Percentiles rank a stretch among this genome's conserved stretches.
Evolutionary conservation across 1,140 invertebrate genomes (phyloP).

Genomic region (Melipona quadrifasciata): DNA sequence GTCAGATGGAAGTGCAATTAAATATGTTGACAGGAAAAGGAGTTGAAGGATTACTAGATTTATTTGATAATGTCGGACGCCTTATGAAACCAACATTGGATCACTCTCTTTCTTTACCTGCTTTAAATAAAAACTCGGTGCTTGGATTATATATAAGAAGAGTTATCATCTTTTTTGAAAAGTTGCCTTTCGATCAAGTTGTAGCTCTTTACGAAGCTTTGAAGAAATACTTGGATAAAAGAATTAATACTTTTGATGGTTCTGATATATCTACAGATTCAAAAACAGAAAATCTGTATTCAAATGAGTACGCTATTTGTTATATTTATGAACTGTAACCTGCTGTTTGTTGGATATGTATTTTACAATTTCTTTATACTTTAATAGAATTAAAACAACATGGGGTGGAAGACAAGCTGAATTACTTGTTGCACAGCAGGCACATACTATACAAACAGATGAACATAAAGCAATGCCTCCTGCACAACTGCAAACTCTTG

Average conservation of each 20-base stretch:
- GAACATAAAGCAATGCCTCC: slow-evolving; percentile 90
- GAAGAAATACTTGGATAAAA: slow-evolving; percentile 79
- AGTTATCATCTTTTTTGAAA: slow-evolving; percentile 90
- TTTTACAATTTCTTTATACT: slow-evolving; percentile 22
- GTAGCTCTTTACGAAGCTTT: slow-evolving; percentile 87
- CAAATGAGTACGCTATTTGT: slow-evolving; percentile 40
- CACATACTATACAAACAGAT: slow-evolving; percentile 90
- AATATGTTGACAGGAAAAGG: slow-evolving; percentile 82
- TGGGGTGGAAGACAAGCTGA: slow-evolving; percentile 94
- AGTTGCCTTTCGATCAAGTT: slow-evolving; percentile 91
- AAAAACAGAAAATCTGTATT: slow-evolving; percentile 43
- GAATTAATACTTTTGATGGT: slow-evolving; percentile 46
- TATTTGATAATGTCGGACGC: slow-evolving; percentile 82
- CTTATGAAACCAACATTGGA: slow-evolving; percentile 79
- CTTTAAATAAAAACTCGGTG: slow-evolving; percentile 82
- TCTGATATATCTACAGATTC: slow-evolving; percentile 45
- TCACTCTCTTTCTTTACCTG: slow-evolving; percentile 67
- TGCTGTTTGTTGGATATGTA: slow-evolving; percentile 18
- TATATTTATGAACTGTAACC: background rate
- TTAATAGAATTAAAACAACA: slow-evolving; percentile 82
- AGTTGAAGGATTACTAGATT: slow-evolving; percentile 85
- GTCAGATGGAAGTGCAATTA: slow-evolving; percentile 83
- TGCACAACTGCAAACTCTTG: slow-evolving; percentile 87
- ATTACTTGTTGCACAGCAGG: slow-evolving; percentile 92
- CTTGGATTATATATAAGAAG: slow-evolving; percentile 89